phyloP scores from a whole-genome alignment of 2,888 invertebrate genomes.

The Polyommatus iphigenia region DNA sequence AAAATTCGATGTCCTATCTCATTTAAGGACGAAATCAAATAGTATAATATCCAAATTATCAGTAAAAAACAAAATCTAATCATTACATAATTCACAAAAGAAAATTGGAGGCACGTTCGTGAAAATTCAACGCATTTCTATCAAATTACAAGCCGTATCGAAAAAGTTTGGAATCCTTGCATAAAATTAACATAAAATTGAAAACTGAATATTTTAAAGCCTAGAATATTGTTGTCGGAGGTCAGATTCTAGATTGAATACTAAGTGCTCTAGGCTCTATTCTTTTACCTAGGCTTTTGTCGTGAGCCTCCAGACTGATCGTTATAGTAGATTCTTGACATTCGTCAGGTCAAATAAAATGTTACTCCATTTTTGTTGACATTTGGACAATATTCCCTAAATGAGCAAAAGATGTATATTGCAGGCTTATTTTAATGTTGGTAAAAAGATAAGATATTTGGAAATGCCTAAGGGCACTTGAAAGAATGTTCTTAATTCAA shows the following conservation, averaged over 20 bases:
- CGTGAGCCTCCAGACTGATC: background rate
- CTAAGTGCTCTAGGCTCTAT: background rate
- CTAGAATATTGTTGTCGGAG: conserved; percentile 3
- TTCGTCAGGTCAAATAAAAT: conserved; percentile 8
- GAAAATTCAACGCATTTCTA: background rate
- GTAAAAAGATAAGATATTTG: background rate
- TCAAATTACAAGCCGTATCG: background rate
- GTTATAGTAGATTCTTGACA: background rate
- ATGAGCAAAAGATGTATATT: background rate
- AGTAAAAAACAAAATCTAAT: background rate
- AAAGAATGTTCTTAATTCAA: background rate
- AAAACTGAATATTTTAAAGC: background rate
- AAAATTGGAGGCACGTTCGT: background rate
- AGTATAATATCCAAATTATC: background rate
- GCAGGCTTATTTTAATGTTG: background rate
- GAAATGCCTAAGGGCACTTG: background rate
- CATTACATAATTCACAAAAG: background rate
- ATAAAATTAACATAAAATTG: conserved; percentile 11
- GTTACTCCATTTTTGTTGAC: background rate
- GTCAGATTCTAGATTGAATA: background rate
- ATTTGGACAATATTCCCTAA: background rate
- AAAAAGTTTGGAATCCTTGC: background rate
- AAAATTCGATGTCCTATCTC: background rate
- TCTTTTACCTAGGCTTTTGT: conserved; percentile 19
- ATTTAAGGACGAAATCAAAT: background rate